Percentiles rank a stretch among this genome's conserved stretches.
Evolutionary conservation across 2,113 vertebrate genomes (phyloP).

Genomic region (Nicator chloris): DNA sequence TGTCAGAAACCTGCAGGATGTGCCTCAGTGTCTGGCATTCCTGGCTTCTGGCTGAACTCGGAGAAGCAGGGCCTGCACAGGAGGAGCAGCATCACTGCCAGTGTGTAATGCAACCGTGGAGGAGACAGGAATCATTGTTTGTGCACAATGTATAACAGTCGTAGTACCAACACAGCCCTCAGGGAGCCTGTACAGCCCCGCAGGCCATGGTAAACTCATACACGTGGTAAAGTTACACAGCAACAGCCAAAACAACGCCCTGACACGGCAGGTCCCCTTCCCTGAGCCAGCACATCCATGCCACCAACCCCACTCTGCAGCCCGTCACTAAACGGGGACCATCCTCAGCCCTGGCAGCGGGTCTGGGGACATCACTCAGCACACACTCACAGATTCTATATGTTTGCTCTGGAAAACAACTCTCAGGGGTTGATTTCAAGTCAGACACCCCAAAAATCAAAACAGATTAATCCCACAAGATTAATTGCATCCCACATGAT

Average conservation of each 20-base stretch:
- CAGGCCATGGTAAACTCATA: neutral
- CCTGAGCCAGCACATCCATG: rapidly evolving
- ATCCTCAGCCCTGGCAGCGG: neutral
- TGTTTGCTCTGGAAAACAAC: neutral
- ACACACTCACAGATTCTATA: rapidly evolving
- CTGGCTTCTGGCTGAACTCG: neutral
- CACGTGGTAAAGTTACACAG: neutral
- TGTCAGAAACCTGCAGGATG: neutral
- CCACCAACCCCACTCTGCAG: rapidly evolving
- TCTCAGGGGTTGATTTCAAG: neutral
- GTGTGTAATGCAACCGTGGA: rapidly evolving
- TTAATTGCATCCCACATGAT: neutral
- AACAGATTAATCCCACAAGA: neutral
- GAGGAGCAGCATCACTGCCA: neutral
- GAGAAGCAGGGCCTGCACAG: neutral
- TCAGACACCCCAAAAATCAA: neutral
- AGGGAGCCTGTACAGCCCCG: neutral
- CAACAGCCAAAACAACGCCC: rapidly evolving
- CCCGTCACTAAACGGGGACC: rapidly evolving
- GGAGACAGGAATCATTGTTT: too few relatives aligned
- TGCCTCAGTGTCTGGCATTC: neutral
- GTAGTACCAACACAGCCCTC: neutral
- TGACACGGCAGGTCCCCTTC: neutral
- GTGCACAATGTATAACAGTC: rapidly evolving
- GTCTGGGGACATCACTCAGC: neutral